Evolutionary conservation across 2,888 invertebrate genomes (phyloP).

Genomic region (Protonemura montana): DNA sequence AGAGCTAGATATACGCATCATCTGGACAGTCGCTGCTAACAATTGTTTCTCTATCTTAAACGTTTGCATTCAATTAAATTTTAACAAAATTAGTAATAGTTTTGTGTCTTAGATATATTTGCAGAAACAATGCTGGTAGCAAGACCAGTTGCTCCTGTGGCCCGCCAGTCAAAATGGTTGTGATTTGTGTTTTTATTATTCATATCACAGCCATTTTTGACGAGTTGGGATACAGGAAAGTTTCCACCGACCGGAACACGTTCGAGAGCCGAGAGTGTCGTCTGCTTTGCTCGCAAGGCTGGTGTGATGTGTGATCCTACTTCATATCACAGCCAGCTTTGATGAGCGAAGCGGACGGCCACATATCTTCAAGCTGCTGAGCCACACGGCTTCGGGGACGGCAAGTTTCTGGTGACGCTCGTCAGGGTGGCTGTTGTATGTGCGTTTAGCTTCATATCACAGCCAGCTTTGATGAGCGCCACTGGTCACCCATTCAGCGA

Average conservation of each 20-base stretch:
- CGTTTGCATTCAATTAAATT: too few relatives aligned
- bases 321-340: slow-evolving; percentile 99
- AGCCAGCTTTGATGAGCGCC: slow-evolving; percentile 96
- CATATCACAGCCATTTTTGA: slow-evolving; percentile 97
- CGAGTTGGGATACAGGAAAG: slow-evolving; percentile 77
- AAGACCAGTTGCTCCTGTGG: slow-evolving; percentile 53
- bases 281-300: slow-evolving; percentile 83
- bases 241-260: slow-evolving; percentile 52
- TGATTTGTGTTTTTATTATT: slow-evolving; percentile 68
- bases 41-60: not conserved
- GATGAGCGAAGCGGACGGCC: slow-evolving; percentile 73
- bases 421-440: slow-evolving; percentile 16
- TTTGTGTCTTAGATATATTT: not conserved
- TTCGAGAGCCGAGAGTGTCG: slow-evolving; percentile 52
- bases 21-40: not conserved
- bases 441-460: slow-evolving; percentile 78
- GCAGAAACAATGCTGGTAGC: not conserved
- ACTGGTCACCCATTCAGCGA: not conserved
- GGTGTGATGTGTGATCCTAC: slow-evolving; percentile 78
- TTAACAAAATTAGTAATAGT: too few relatives aligned
- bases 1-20: slow-evolving; percentile 59
- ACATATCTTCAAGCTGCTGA: not conserved
- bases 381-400: too few relatives aligned
- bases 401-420: not conserved
- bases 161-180: slow-evolving; percentile 82